Evolutionary conservation across 2,888 invertebrate genomes (phyloP), one percentile per base, ranked within the genome.

Genomic region (Noctuana brunneofusca): DNA sequence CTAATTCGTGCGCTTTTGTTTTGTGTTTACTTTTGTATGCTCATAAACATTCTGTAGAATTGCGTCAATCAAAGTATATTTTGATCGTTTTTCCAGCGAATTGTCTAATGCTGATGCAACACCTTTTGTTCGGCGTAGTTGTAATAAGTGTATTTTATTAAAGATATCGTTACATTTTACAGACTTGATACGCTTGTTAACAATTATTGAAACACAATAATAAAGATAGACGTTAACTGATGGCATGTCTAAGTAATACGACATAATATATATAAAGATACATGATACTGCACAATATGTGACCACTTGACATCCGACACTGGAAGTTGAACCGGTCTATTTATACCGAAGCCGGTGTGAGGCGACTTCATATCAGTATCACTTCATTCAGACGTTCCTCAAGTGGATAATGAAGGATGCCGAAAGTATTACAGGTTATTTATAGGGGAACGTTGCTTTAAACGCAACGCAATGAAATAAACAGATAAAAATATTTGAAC

Each of bases 1-100:
- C 69, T 76, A 69, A 75, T 76, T 78, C 73, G 62, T 56, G 48
- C 30, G 46, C 48, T 46, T 62, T 62, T 50, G 52, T 58, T 60
- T 65, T 57, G 46, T 35, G 54, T 62, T 62, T 50, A 48, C 57
- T 60, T 65, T 57, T 64, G 59, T 59, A 65, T 55, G 62, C 55
- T 49, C 41, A 55, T 38, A 58, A 68, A 60, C 55, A 62, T 59
- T 65, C 63, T 62, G 58, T 62, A 55, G 20, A 66, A 12, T 32
- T 48, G 48, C 48, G 16, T 22, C 22, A 48, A 12, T 22, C 14
- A 3, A 22, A 0, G n/a, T 27, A 30, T 27, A n/a, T 38, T 35
- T 53, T 35, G 32, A n/a, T n/a, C n/a, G n/a, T n/a, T n/a, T n/a
- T n/a, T n/a, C 18, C 20, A 53, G 32, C 35, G 11, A 22, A 6